Base-by-base conservation (phyloP, 2,113 vertebrate species). In the Tenrec ecaudatus region DNA sequence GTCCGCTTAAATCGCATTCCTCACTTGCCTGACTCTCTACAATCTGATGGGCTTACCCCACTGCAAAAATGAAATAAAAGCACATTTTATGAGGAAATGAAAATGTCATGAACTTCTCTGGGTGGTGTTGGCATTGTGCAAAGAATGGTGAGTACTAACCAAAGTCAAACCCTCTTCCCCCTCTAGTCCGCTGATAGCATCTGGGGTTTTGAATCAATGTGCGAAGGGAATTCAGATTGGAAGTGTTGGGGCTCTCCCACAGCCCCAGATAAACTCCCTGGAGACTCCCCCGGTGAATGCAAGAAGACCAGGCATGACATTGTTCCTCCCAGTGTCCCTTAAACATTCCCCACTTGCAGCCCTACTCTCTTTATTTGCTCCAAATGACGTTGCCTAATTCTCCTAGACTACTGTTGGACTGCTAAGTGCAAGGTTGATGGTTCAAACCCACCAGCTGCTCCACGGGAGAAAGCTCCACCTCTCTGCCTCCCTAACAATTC, bases 1-100 rank as follows among this genome's bases (percentile, higher is more conserved):
- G 58, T 94, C 76, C 76, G 90, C 38, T 94, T 92, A 85, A 95
- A 76, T 66, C 91, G 93, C 88, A 73, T 76, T 90, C 69, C 71
- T 68, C 60, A 86, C n/a, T 91, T 86, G 62, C 86, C 95, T 86
- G 84, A 93, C 81, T 85, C 82, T 83, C 88, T 88, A 88, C 82
- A 86, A 84, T 93, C 73, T 88, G 79, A 96, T 47, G 71, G 88
- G 85, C 66, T 94, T 88, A 87, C 76, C 93, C 47, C 66, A 73
- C 0, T 81, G 68, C 53, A 86, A 88, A 53, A 86, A 62, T 86
- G 85, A 92, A 95, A 96, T 71, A 78, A 83, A 89, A 93, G 73
- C 80, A 62, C 69, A 78, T 38, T 88, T 95, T 81, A 69, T 64
- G 85, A 95, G 80, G 22, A 93, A 95, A 86, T 96, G 85, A 92